Evolutionary conservation across 2,797 vertebrate species (phyloP).

Genomic region (Channallabes apus): DNA sequence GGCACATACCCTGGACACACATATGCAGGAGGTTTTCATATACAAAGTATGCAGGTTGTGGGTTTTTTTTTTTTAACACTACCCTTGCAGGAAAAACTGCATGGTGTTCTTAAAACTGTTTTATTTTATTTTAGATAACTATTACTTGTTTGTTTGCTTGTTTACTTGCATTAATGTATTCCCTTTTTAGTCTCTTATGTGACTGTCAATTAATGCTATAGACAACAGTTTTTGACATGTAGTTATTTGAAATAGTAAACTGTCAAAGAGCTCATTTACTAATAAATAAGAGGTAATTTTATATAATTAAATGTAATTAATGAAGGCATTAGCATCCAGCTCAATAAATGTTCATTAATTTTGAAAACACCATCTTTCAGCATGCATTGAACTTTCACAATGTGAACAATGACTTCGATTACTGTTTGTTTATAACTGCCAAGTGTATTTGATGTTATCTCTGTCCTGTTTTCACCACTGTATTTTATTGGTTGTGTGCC

Average conservation of each 20-base stretch:
- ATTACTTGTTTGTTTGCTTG: background rate
- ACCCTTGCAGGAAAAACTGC: background rate
- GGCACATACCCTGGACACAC: background rate
- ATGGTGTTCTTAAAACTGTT: background rate
- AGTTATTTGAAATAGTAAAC: no score
- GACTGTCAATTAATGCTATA: background rate
- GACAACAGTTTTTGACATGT: background rate
- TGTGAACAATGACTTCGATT: no score
- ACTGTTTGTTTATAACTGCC: no score
- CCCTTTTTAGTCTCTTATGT: background rate
- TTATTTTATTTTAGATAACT: background rate
- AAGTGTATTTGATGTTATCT: no score
- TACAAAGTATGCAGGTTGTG: background rate
- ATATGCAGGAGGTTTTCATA: background rate
- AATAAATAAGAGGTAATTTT: background rate
- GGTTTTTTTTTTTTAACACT: conserved; percentile 26
- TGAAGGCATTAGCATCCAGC: no score
- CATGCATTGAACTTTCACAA: no score
- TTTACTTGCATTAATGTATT: background rate
- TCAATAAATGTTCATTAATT: no score
- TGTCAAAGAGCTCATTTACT: background rate
- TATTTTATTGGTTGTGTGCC: no score
- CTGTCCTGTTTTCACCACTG: no score
- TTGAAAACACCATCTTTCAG: no score
- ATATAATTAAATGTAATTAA: background rate